Percentiles rank a stretch among this genome's conserved stretches.
Evolutionary conservation across 2,888 invertebrate species (phyloP).

Genomic region (Drosophila subquinaria): DNA sequence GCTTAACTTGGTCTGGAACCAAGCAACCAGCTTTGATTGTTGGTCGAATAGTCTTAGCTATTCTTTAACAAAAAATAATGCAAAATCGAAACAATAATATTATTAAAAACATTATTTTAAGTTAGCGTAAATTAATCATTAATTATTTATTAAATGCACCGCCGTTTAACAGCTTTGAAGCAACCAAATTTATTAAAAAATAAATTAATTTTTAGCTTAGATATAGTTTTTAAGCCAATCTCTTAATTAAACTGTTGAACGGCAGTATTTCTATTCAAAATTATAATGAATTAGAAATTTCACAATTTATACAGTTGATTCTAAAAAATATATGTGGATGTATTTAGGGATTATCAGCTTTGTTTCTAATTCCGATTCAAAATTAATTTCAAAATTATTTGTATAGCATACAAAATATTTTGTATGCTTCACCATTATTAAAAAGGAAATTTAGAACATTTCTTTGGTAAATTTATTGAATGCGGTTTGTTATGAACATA

Average conservation of each 20-base stretch:
- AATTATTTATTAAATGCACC: conserved; percentile 40
- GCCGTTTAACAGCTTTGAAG: conserved; percentile 38
- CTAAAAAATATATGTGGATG: conserved; percentile 33
- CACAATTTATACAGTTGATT: conserved; percentile 49
- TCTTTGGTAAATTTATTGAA: conserved; percentile 3
- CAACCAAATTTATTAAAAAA: background rate
- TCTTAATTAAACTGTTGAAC: conserved; percentile 28
- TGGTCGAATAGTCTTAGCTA: conserved; percentile 21
- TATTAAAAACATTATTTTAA: background rate
- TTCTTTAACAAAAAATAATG: conserved; percentile 22
- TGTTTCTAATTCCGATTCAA: background rate
- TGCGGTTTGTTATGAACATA: background rate
- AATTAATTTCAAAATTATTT: background rate
- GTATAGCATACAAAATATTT: no score
- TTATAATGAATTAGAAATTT: conserved; percentile 26
- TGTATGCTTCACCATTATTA: background rate
- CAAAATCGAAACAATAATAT: conserved; percentile 7
- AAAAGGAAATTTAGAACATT: background rate
- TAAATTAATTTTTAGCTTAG: background rate
- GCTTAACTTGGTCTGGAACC: conserved; percentile 19
- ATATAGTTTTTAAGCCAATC: conserved; percentile 9
- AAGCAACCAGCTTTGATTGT: conserved; percentile 35
- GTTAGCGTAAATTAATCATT: conserved; percentile 10
- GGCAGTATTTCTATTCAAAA: conserved; percentile 31
- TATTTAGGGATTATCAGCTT: background rate